Evolutionary conservation across 2,113 vertebrate genomes (phyloP), one percentile per base, ranked within the genome.

Genomic region (Geothlypis trichas): DNA sequence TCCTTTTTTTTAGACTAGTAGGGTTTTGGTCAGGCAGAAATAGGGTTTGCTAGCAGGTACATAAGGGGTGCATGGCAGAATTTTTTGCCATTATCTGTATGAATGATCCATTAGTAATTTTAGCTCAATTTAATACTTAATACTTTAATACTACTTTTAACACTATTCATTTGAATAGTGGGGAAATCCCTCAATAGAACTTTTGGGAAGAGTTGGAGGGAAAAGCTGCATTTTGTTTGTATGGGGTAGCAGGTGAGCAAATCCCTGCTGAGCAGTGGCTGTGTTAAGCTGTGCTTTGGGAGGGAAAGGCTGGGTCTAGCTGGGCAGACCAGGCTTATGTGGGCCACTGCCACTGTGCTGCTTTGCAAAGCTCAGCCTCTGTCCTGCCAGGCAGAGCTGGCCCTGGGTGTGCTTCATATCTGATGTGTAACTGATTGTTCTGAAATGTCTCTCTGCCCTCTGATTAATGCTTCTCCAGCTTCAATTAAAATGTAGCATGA

Each of bases 401-500:
- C 79, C 78, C 33, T 61, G 78, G 68, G 24, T 30, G 18, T 61
- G 26, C 82, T 67, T 87, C 68, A 0, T n/a, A 42, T 84, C 83
- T 75, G 54, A 10, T 74, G 51, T 79, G 72, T 39, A 69, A 87
- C 93, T 83, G 85, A 85, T 77, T 74, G 82, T 88, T 85, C 88
- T 41, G 61, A 88, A 93, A 84, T 1, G 7, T 90, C 69, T 92
- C 67, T 57, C 69, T 92, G 83, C 76, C 74, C 88, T 72, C 79
- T 97, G 96, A 93, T 96, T 92, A 96, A 77, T 86, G 44, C 72
- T 90, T 72, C 79, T 84, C 54, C 72, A 82, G 61, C 52, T 90
- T 84, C 93, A 96, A 84, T 95, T 96, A 96, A 93, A 95, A 92
- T 39, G 31, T 69, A 91, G 54, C 90, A 67, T 92, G 85, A 92